Percentiles rank a stretch among this genome's conserved stretches.
Conservation (phyloP, 2,888 invertebrate species). For the Sipha maydis region DNA sequence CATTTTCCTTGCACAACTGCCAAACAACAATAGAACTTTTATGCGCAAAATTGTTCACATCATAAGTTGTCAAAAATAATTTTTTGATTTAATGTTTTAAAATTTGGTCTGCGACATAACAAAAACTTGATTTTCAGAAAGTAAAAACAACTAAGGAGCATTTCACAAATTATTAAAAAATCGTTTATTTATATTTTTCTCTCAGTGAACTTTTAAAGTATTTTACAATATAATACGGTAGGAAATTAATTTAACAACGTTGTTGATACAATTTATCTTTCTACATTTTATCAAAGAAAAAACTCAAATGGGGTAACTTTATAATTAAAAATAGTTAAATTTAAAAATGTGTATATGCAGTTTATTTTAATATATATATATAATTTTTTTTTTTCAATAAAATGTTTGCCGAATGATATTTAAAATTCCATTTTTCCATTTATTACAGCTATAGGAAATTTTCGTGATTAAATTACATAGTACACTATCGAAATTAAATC, state of each 20-base stretch:
- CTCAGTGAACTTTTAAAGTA: not conserved
- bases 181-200: not conserved
- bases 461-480: not conserved
- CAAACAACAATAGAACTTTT: not conserved
- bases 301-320: not conserved
- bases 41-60: not conserved
- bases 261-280: not conserved
- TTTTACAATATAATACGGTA: slow-evolving; percentile 2
- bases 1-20: not conserved
- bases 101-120: too few species aligned
- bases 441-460: not conserved
- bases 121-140: not conserved
- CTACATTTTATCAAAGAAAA: not conserved
- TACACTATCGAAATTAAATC: not conserved
- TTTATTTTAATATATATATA: not conserved
- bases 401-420: too few species aligned
- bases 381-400: not conserved
- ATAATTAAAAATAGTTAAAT: not conserved
- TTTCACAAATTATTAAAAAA: slow-evolving; percentile 2
- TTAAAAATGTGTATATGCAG: not conserved
- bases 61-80: not conserved
- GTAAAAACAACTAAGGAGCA: not conserved
- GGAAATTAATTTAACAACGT: not conserved
- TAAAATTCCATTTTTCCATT: not conserved
- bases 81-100: not conserved